Base-by-base conservation (phyloP, 92 coral and sea anemone genomes). In the Zoanthus sansibaricus region DNA sequence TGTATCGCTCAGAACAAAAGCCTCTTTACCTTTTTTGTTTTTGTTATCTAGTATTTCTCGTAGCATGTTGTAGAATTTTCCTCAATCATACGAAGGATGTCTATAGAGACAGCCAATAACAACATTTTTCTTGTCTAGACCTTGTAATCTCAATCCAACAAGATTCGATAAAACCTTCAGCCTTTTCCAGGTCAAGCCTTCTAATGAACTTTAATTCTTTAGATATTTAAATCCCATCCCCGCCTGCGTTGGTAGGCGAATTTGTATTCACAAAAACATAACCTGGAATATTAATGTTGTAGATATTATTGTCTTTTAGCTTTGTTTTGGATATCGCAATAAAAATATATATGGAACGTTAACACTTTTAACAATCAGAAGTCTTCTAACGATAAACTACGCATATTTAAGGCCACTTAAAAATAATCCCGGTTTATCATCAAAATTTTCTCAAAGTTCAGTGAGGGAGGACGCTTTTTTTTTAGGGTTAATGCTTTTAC, bases 201-300 rank as follows among this genome's bases (percentile, higher is more conserved):
- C 86, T 82, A 82, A 59, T 67, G 78, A 75, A 75, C 37, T 75
- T 61, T 75, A 75, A 67, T 73, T 86, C 90, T 72, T 89, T 77
- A 1, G 80, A 62, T 37, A 89, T 61, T 66, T 89, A 89, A 64
- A 89, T 47, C n/a, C 93, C 93, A 76, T 68, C 88, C 20, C 93
- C 93, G 13, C 93, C 93, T 3, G 91, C 93, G 31, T 75, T 30
- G 44, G 91, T 80, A 58, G 75, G 46, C 1, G 93, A 91, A 75
- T 91, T 91, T 44, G 82, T 87, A 91, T 87, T 58, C 80, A 91
- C 52, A 42, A 89, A 84, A 91, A 58, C 86, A 82, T 66, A 82
- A 1, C 86, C 86, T 56, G 86, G 86, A 0, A 82, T 82, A 44
- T 62, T 82, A 44, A 82, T 82, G 86, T 82, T 82, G 76, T 82